Base-by-base conservation (phyloP, 2,113 vertebrate genomes). In the Plestiodon gilberti region DNA sequence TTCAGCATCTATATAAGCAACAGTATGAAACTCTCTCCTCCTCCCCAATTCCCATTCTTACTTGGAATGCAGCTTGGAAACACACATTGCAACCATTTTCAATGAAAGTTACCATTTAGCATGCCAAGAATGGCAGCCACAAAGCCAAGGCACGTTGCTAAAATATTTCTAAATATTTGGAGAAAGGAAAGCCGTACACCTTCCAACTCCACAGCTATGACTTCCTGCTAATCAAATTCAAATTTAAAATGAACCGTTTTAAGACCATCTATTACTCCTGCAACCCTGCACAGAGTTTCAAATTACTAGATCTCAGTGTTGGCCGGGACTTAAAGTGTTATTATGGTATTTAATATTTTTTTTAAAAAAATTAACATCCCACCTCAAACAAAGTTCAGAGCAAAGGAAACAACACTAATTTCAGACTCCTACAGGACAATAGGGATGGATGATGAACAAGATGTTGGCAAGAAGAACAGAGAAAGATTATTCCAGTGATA, bases 101-200 rank as follows among this genome's bases (percentile, higher is more conserved):
- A 80, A 14, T 81, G 86, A 88, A 61, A 67, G 61, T 3, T 85
- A 85, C n/a, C 48, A n/a, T 15, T 30, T 8, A 55, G 62, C 43
- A 22, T 73, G 74, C 67, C 85, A 90, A 17, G 28, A 85, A 84
- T n/a, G 86, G 81, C 28, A 48, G 83, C 28, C 35, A 22, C 59
- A 65, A 6, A 78, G 80, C 52, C 67, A 87, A 86, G 80, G 23
- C 0, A 4, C 71, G 18, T 28, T 25, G 81, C 87, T 3, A 30
- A 84, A 73, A 38, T 83, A 61, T 80, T 65, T 65, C 78, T 65
- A 80, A 20, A 15, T 40, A 80, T 59, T 71, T 82, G 67, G 52
- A 59, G 33, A 55, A 15, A 67, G 14, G 71, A 57, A 64, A 57
- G 55, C n/a, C 7, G 23, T 18, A 38, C 5, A 71, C 3, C 43